Percentiles rank a stretch among this genome's conserved stretches.
Conservation (phyloP, 2,113 vertebrate genomes). For the Alosa alosa region DNA sequence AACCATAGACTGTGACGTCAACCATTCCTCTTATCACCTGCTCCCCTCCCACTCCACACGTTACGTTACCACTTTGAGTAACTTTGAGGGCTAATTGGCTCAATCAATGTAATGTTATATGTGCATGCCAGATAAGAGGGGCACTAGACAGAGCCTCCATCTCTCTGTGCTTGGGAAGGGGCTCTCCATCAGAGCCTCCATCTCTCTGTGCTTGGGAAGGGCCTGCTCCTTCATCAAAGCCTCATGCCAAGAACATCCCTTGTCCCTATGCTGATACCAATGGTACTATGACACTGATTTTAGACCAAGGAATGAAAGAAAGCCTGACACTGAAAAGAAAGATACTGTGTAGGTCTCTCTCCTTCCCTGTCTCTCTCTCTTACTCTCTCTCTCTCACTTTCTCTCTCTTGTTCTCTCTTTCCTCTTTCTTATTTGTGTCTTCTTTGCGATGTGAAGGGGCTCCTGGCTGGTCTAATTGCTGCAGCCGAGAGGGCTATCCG, state of each 20-base stretch:
- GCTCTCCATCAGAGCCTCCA: not conserved
- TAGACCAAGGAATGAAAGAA: no score
- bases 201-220: not conserved
- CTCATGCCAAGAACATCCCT: not conserved
- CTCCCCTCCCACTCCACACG: no score
- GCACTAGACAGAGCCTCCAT: not conserved
- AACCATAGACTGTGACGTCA: no score
- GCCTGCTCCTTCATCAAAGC: not conserved
- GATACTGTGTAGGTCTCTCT: no score
- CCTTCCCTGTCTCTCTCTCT: not conserved
- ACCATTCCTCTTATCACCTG: no score
- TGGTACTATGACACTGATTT: no score
- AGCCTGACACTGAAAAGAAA: no score
- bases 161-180: not conserved
- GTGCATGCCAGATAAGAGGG: no score
- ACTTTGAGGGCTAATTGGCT: no score
- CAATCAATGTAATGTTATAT: no score
- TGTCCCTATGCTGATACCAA: no score
- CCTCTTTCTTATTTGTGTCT: not conserved
- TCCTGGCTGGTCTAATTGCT: slow-evolving; percentile 22
- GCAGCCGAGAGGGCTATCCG: not conserved
- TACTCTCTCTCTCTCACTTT: not conserved
- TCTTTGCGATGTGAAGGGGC: not conserved
- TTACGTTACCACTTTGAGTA: no score
- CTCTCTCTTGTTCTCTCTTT: not conserved